Conservation (phyloP, 1,140 invertebrate species). For the Philaenus spumarius region DNA sequence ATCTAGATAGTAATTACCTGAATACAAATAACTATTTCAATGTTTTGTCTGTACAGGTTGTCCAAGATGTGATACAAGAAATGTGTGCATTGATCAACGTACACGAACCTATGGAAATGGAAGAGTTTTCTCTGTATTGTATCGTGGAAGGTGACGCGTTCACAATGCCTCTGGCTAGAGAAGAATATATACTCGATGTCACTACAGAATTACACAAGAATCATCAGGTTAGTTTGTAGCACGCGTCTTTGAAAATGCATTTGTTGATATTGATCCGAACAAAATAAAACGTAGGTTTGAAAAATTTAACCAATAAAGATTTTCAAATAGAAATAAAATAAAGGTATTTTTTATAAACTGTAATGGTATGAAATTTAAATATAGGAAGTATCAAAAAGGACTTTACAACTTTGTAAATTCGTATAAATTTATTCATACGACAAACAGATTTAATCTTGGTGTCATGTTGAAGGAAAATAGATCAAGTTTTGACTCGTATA, state of each 20-base stretch:
- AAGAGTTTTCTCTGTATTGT: conserved; percentile 96
- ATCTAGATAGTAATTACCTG: too few species aligned
- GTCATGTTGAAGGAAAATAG: too few species aligned
- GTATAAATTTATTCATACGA: too few species aligned
- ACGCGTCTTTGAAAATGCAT: background rate
- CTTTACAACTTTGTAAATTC: too few species aligned
- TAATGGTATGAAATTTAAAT: too few species aligned
- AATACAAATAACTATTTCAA: too few species aligned
- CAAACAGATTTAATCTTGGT: too few species aligned
- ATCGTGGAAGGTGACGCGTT: conserved; percentile 93
- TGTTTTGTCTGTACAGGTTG: conserved; percentile 23
- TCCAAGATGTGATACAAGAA: conserved; percentile 87
- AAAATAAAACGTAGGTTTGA: too few species aligned
- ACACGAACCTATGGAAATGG: conserved; percentile 71
- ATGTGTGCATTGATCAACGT: conserved; percentile 80
- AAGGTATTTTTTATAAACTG: background rate
- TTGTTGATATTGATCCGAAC: background rate
- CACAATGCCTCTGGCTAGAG: conserved; percentile 88
- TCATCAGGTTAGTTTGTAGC: conserved; percentile 45
- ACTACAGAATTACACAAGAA: conserved; percentile 92
- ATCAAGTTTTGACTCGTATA: too few species aligned
- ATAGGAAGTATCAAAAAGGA: too few species aligned
- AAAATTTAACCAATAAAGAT: too few species aligned
- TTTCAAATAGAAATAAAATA: background rate
- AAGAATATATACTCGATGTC: conserved; percentile 96